Conservation (phyloP, 1,140 invertebrate species). For the Papilio glaucus region DNA sequence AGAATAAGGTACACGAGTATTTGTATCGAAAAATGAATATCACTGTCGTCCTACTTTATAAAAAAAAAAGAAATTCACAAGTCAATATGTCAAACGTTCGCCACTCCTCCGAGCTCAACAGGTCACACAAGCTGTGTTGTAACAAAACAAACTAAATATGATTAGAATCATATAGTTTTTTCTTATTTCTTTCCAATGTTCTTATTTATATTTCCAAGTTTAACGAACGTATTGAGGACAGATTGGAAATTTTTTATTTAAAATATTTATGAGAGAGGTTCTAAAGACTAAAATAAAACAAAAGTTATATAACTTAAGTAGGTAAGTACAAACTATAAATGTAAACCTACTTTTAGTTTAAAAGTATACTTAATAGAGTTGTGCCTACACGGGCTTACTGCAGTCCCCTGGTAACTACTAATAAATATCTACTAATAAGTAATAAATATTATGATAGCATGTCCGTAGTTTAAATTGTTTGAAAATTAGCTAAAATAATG, state of each 20-base stretch:
- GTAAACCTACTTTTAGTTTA: too few relatives aligned
- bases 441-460: too few relatives aligned
- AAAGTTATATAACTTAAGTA: too few relatives aligned
- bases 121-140: background rate
- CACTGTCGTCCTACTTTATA: background rate
- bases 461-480: too few relatives aligned
- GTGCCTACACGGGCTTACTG: too few relatives aligned
- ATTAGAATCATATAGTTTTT: background rate
- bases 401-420: too few relatives aligned
- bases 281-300: too few relatives aligned
- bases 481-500: too few relatives aligned
- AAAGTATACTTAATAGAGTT: too few relatives aligned
- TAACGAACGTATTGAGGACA: background rate
- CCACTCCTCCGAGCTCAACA: background rate
- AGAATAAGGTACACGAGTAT: background rate
- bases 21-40: background rate
- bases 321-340: too few relatives aligned
- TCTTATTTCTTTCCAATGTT: background rate
- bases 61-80: constrained; percentile 3
- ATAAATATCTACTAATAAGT: too few relatives aligned
- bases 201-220: background rate
- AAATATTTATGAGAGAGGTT: too few relatives aligned
- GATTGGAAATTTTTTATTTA: background rate
- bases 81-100: constrained; percentile 23
- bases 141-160: background rate